Conservation (phyloP, 2,888 invertebrate genomes). For the Agriopis marginaria region DNA sequence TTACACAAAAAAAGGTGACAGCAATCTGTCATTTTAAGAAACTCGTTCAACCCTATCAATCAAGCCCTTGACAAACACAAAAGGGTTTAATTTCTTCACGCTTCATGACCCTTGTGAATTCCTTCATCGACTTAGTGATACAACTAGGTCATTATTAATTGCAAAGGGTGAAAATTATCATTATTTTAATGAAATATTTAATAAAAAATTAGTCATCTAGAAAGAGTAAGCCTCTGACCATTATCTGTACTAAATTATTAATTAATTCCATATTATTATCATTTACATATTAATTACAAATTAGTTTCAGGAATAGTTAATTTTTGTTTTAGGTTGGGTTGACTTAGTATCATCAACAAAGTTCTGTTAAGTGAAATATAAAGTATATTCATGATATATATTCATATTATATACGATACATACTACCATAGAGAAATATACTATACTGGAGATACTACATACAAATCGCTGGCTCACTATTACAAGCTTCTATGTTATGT, state of each 20-base stretch:
- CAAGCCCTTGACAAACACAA: neutral
- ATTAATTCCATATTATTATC: neutral
- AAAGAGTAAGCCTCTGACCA: neutral
- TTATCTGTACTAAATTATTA: too few relatives aligned
- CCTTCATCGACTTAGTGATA: neutral
- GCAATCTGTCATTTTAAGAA: neutral
- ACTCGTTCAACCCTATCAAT: constrained; percentile 7
- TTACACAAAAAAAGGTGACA: neutral
- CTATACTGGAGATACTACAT: too few relatives aligned
- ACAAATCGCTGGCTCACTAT: too few relatives aligned
- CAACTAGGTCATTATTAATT: neutral
- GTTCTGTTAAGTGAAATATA: too few relatives aligned
- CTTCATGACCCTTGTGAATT: neutral
- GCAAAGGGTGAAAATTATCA: neutral
- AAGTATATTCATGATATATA: too few relatives aligned
- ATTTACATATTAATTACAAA: neutral
- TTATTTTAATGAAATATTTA: neutral
- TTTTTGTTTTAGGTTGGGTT: too few relatives aligned
- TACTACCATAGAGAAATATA: too few relatives aligned
- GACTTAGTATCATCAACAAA: too few relatives aligned
- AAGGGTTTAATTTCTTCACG: neutral
- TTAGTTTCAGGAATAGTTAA: too few relatives aligned
- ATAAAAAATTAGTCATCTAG: too few relatives aligned
- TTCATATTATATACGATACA: too few relatives aligned
- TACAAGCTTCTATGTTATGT: too few relatives aligned